Evolutionary conservation across 2,113 vertebrate genomes (phyloP), one percentile per base, ranked within the genome.

Genomic region (Seriola dumerili): DNA sequence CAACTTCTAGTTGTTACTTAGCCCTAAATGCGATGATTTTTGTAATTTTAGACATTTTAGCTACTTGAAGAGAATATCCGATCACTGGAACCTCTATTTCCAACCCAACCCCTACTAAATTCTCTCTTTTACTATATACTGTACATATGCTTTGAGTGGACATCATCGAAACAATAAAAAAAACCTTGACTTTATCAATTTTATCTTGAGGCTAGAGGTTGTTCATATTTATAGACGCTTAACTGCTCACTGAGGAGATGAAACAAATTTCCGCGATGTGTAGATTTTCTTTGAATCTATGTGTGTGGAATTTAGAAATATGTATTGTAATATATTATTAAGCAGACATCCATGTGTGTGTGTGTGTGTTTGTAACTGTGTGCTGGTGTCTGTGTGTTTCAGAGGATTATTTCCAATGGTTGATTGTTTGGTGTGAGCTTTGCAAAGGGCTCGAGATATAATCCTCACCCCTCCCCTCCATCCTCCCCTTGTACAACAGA

Each of bases 341-440:
- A 40, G 16, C 46, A 77, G 54, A 44, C 23, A 36, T 82, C 21
- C 3, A 25, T 21, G 1, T 67, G 69, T 71, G 14, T 65, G 50
- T 64, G 23, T 52, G 64, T 63, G 50, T 81, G 65, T 77, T 4
- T 84, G 74, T 81, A 62, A 59, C 54, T 86, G 83, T 88, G 78
- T 79, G 61, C 19, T 59, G 57, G 46, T 83, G 81, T 84, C 23
- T 76, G 82, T 87, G 91, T 74, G 86, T 91, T 61, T 84, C 55
- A 77, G 81, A 84, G 90, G 94, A 95, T 96, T 95, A 95, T 78
- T 88, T 85, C 78, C 85, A 85, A 73, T 38, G 68, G 89, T 83
- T 96, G 95, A 95, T 95, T 96, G 94, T 95, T 95, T 93, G 89
- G 89, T 93, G 92, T 92, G 91, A 92, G 92, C 86, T 94, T 92